phyloP scores from a whole-genome alignment of 2,888 invertebrate species.

The Stenodema calcarata region DNA sequence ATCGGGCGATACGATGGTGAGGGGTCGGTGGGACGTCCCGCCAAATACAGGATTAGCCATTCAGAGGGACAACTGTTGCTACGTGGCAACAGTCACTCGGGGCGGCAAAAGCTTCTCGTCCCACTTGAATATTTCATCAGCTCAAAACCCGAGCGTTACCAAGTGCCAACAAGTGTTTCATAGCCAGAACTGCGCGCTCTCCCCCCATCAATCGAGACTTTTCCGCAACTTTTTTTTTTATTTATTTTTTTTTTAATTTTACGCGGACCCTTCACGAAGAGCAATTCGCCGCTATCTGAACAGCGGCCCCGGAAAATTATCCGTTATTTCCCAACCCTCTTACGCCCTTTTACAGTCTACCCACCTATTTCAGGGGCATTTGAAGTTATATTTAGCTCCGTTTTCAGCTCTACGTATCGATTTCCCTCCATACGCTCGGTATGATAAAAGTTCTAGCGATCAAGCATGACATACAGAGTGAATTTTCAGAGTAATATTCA shows the following conservation, averaged over 20 bases:
- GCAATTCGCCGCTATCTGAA: not conserved
- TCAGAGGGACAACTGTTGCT: conserved; percentile 2
- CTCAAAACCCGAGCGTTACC: not conserved
- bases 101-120: not conserved
- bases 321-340: not conserved
- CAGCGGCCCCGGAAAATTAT: not conserved
- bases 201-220: not conserved
- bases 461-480: too few relatives aligned
- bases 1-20: not conserved
- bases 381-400: not conserved
- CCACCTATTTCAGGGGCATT: not conserved
- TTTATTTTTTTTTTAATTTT: too few relatives aligned
- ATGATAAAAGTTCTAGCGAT: too few relatives aligned
- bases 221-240: not conserved
- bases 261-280: not conserved
- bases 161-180: conserved; percentile 2
- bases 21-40: not conserved
- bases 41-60: not conserved
- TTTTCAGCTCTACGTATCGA: not conserved
- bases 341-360: not conserved
- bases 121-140: not conserved
- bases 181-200: not conserved
- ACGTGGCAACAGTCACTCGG: not conserved
- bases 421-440: too few relatives aligned
- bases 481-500: too few relatives aligned